phyloP scores from a whole-genome alignment of 2,797 vertebrate species.

The Scolopax bukidnonensis region DNA sequence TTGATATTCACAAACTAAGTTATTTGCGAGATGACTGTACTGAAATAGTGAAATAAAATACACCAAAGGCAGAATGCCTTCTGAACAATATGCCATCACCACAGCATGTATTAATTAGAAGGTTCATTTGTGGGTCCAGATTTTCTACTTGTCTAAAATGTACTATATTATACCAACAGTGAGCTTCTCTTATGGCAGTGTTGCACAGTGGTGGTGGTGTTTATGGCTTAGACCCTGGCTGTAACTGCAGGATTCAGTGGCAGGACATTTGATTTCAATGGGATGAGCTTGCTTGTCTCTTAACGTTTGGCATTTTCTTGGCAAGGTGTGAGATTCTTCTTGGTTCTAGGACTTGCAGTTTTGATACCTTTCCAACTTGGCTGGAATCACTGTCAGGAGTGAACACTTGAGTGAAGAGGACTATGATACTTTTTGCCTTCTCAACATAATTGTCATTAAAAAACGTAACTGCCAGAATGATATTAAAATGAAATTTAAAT shows the following conservation, averaged over 20 bases:
- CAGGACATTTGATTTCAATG: not conserved
- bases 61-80: not conserved
- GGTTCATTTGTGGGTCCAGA: not conserved
- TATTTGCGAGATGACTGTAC: not conserved
- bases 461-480: not conserved
- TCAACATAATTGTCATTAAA: not conserved
- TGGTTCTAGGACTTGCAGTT: not conserved
- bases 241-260: not conserved
- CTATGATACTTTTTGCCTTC: not conserved
- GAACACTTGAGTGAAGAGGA: not conserved
- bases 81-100: not conserved
- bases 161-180: not conserved
- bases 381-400: constrained; percentile 9
- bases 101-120: not conserved
- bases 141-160: not conserved
- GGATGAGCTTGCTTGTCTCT: not conserved
- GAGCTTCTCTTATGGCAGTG: not conserved
- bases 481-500: not conserved
- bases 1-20: constrained; percentile 12
- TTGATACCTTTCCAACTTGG: constrained; percentile 16
- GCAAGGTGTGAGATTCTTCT: not conserved
- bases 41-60: not conserved
- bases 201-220: not conserved
- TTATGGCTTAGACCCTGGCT: not conserved
- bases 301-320: not conserved